Conservation (phyloP, 2,888 invertebrate genomes). For the Pachycephus smyrnensis region DNA sequence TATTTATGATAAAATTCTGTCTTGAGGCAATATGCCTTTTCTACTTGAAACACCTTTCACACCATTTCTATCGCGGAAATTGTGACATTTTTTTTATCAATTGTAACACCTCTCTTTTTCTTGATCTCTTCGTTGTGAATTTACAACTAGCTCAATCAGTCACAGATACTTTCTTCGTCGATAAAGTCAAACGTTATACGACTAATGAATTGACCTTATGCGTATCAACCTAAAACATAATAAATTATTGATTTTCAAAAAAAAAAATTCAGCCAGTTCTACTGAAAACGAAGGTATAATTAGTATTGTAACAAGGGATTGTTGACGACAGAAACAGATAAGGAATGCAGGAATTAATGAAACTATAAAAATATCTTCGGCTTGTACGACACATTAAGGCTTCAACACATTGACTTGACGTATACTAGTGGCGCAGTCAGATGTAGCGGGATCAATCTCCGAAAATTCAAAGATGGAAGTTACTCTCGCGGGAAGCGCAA, state of each 20-base stretch:
- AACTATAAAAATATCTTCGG: not conserved
- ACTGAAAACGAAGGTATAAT: not conserved
- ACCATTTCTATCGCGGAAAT: not conserved
- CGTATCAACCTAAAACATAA: not conserved
- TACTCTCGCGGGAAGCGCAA: constrained; percentile 33
- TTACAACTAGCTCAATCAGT: not conserved
- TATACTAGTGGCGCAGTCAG: constrained; percentile 8
- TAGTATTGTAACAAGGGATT: not conserved
- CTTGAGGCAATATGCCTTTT: not conserved
- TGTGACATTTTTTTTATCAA: not conserved
- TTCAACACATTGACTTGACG: not conserved
- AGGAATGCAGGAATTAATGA: not conserved
- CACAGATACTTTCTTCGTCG: not conserved
- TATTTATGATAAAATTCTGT: constrained; percentile 19
- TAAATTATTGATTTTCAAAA: not conserved
- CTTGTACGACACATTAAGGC: not conserved
- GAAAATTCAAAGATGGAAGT: constrained; percentile 28
- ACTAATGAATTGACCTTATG: not conserved
- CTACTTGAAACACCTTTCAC: not conserved
- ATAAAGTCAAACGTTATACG: not conserved
- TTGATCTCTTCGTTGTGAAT: not conserved
- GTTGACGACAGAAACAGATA: not conserved
- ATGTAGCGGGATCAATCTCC: constrained; percentile 5
- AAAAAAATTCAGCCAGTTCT: not conserved
- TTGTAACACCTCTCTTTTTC: not conserved